Percentiles rank a stretch among this genome's conserved stretches.
Evolutionary conservation across 2,113 vertebrate genomes (phyloP).

Genomic region (Heptranchias perlo): DNA sequence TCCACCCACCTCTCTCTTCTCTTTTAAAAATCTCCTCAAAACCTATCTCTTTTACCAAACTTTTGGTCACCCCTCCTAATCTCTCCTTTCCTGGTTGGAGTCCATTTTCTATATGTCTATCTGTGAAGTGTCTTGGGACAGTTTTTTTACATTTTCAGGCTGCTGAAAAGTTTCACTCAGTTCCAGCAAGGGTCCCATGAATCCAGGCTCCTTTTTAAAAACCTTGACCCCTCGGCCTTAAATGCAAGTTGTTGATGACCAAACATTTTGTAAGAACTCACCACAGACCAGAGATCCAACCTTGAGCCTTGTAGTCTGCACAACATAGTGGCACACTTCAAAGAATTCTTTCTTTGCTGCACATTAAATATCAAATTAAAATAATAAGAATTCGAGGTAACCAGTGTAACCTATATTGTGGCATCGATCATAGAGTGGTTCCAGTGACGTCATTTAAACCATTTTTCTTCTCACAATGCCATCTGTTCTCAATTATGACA

Average conservation of each 20-base stretch:
- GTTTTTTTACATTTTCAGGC: no score
- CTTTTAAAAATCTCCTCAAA: not conserved
- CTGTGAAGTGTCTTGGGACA: not conserved
- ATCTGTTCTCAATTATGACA: slow-evolving; percentile 26
- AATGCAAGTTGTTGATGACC: not conserved
- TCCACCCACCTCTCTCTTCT: not conserved
- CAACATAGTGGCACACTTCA: not conserved
- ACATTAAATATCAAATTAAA: not conserved
- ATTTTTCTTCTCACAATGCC: slow-evolving; percentile 14
- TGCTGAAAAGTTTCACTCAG: no score
- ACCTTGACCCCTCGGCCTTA: no score
- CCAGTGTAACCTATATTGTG: not conserved
- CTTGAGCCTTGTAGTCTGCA: not conserved
- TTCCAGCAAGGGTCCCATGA: no score
- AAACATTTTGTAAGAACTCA: not conserved
- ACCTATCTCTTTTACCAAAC: not conserved
- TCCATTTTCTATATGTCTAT: not conserved
- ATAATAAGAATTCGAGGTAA: not conserved
- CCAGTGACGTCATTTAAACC: slow-evolving; percentile 1
- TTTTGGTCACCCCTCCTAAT: no score
- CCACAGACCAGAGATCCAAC: not conserved
- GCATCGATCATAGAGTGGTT: not conserved
- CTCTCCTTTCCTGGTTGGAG: not conserved
- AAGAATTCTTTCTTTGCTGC: not conserved
- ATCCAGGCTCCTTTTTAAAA: not conserved